Conservation (phyloP, 2,797 vertebrate genomes). For the Eptatretus atami region DNA sequence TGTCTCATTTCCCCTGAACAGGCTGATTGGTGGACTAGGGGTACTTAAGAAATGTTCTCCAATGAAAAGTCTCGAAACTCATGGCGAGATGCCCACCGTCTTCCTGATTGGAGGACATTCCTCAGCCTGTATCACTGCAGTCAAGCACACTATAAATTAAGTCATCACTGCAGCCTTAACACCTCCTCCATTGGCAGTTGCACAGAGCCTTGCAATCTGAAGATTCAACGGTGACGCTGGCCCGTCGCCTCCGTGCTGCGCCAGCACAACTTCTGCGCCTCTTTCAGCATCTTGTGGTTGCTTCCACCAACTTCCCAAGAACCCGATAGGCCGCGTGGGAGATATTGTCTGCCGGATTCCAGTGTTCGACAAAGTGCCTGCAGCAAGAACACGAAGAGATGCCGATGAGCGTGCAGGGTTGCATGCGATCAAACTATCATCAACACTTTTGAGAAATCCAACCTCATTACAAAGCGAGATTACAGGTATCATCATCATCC, state of each 20-base stretch:
- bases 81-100: too few relatives aligned
- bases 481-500: too few relatives aligned
- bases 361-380: constrained; percentile 82
- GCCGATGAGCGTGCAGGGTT: too few relatives aligned
- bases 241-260: constrained; percentile 73
- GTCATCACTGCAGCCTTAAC: background rate
- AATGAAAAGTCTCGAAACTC: too few relatives aligned
- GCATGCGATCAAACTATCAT: too few relatives aligned
- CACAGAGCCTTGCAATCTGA: constrained; percentile 88
- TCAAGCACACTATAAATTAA: too few relatives aligned
- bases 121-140: too few relatives aligned
- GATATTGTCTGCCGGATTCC: constrained; percentile 88
- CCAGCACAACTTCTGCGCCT: constrained; percentile 72
- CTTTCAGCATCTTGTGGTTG: constrained; percentile 93
- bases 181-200: constrained; percentile 98
- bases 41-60: too few relatives aligned
- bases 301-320: constrained; percentile 89
- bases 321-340: constrained; percentile 87
- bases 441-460: too few relatives aligned
- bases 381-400: too few relatives aligned
- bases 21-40: constrained; percentile 9
- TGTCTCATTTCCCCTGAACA: constrained; percentile 5
- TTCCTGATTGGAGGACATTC: too few relatives aligned
- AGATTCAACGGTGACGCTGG: constrained; percentile 88
- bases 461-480: too few relatives aligned